phyloP scores from a whole-genome alignment of 2,888 invertebrate species.

The Aelia acuminata region DNA sequence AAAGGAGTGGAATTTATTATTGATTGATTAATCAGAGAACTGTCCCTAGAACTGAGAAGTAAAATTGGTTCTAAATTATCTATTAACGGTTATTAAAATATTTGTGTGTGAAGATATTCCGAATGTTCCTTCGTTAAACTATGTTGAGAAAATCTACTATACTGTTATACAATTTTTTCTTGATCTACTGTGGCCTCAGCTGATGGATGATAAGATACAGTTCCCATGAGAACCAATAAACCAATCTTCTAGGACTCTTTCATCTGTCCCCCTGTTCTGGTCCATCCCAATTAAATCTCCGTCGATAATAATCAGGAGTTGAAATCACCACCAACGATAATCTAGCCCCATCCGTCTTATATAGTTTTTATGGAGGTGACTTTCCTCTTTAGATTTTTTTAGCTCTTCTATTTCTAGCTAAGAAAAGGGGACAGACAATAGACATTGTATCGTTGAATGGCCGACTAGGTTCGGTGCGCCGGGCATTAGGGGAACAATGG shows the following conservation, averaged over 20 bases:
- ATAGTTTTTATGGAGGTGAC: conserved; percentile 35
- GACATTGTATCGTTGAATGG: conserved; percentile 48
- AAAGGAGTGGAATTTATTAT: no score
- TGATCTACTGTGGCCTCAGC: neutral
- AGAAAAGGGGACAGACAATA: conserved; percentile 36
- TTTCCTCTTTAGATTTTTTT: conserved; percentile 38
- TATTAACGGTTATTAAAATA: no score
- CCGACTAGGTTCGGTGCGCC: neutral
- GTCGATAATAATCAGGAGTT: neutral
- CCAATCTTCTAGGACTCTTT: conserved; percentile 15
- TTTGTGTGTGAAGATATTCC: neutral
- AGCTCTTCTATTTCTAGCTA: conserved; percentile 12
- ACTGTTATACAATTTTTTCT: neutral
- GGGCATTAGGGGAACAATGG: conserved; percentile 30
- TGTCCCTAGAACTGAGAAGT: no score
- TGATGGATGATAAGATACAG: neutral
- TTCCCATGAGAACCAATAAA: conserved; percentile 47
- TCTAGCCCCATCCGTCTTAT: conserved; percentile 31
- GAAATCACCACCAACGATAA: conserved; percentile 31
- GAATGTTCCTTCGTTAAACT: neutral
- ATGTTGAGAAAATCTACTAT: neutral
- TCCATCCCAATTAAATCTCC: conserved; percentile 36
- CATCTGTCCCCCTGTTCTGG: conserved; percentile 20
- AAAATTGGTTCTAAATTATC: no score
- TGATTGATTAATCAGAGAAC: no score